Evolutionary conservation across 2,797 vertebrate species (phyloP).

Genomic region (Crypturellus tataupa): DNA sequence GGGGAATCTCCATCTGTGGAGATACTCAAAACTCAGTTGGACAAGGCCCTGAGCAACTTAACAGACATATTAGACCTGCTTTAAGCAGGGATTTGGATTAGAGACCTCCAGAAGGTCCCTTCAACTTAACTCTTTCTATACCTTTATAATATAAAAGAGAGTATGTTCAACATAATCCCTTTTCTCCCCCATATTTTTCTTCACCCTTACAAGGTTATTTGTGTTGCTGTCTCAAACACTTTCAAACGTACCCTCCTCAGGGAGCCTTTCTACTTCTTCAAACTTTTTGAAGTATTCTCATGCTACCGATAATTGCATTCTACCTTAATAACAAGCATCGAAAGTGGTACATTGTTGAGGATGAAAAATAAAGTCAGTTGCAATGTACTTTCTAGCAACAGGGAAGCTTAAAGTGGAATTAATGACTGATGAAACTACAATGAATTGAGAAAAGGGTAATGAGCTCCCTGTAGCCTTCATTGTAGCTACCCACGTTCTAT

Average conservation of each 20-base stretch:
- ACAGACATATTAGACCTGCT: neutral
- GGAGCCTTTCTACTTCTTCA: neutral
- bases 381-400: neutral
- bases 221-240: slow-evolving; percentile 11
- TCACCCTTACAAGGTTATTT: neutral
- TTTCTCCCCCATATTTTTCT: neutral
- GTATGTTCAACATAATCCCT: neutral
- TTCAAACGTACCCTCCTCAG: neutral
- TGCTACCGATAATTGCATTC: slow-evolving; percentile 28
- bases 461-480: slow-evolving; percentile 36
- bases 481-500: neutral
- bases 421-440: slow-evolving; percentile 52
- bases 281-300: slow-evolving; percentile 52
- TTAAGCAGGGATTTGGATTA: neutral
- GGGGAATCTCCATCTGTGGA: neutral
- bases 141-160: neutral
- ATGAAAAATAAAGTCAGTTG: slow-evolving; percentile 49
- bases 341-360: slow-evolving; percentile 41
- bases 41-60: neutral
- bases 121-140: neutral
- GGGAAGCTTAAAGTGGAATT: slow-evolving; percentile 46
- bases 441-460: slow-evolving; percentile 49
- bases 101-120: neutral
- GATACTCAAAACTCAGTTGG: accelerated
- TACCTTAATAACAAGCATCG: slow-evolving; percentile 24